Evolutionary conservation across 2,888 invertebrate species (phyloP), one percentile per base, ranked within the genome.

Genomic region (Philaethria dido): DNA sequence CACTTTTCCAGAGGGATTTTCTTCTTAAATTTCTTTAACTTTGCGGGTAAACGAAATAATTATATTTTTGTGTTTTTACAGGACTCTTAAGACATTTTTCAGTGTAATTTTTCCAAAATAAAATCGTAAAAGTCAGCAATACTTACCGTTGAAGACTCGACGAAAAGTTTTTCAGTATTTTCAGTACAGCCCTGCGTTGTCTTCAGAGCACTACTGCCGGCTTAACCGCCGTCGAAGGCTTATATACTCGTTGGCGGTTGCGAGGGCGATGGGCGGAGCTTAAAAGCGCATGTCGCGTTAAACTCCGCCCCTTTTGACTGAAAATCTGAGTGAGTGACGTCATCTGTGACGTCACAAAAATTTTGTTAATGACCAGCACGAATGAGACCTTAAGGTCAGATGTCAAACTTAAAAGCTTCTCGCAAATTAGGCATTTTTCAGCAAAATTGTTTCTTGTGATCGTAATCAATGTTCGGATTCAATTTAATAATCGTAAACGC

Each of bases 101-200:
- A 33, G 33, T 33, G 9, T 33, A 6, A 18, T 36, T 39, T 22
- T 39, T 42, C n/a, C 4, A 39, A 20, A 22, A 57, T 4, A 57
- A n/a, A 42, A 39, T 42, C 22, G 16, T 11, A 2, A 25, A 42
- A 42, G 11, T n/a, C n/a, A 39, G 20, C 39, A 20, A 57, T 55
- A 89, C 92, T 90, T 83, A 92, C 92, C 90, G 82, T 86, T 75
- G 77, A 73, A 69, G 63, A 79, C 75, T 86, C 82, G 84, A 73
- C 79, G 87, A 80, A 88, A 92, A 92, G 82, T 91, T 91, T 86
- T 75, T 25, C 54, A 48, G 67, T 67, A 62, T 74, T 67, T 69
- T 75, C 77, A 81, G 75, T 80, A 80, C 76, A 69, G 71, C 67
- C 76, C 75, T 72, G 22, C 69, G 75, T 76, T 67, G 76, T 68